Evolutionary conservation across 2,888 invertebrate species (phyloP), one percentile per base, ranked within the genome.

Genomic region (Cylindroiulus punctatus): DNA sequence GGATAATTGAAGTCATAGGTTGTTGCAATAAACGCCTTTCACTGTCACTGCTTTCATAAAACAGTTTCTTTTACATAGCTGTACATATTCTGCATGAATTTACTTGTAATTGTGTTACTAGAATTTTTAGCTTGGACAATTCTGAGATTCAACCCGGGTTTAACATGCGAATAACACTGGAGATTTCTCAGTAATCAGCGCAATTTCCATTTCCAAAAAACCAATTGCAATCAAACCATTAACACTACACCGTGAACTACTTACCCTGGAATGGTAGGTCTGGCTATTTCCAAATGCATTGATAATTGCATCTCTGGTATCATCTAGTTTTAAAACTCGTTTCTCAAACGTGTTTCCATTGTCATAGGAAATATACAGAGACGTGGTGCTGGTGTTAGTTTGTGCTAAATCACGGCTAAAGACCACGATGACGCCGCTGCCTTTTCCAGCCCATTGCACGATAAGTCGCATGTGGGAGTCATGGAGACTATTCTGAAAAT

Each of bases 401-500:
- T 87, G 88, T 1, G 87, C 86, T n/a, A 36, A 19, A 30, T 84
- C 84, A 14, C 86, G 86, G 44, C 86, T 84, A 12, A 86, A 40
- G 17, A 86, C 86, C 40, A 97, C 94, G 89, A 97, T 95, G 42
- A 96, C 95, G 91, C 96, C 94, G 87, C 96, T 96, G 30, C 95
- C 94, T 91, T 96, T 95, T 40, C 97, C 97, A 17, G 96, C 95
- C 97, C 97, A 97, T 91, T 97, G 96, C 14, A 97, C 96, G 93
- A 97, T 95, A 89, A 97, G 91, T 90, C 96, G 96, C 89, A 96
- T 95, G 90, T 97, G 97, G 88, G 94, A 94, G 91, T 97, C 97
- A 91, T 96, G 95, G 32, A 97, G 92, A 87, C 93, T 92, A 88
- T 94, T 93, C 97, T 97, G 93, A 47, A 92, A 91, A 32, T 26